Evolutionary conservation across 2,888 invertebrate genomes (phyloP).

Genomic region (Drosophila peninsularis): DNA sequence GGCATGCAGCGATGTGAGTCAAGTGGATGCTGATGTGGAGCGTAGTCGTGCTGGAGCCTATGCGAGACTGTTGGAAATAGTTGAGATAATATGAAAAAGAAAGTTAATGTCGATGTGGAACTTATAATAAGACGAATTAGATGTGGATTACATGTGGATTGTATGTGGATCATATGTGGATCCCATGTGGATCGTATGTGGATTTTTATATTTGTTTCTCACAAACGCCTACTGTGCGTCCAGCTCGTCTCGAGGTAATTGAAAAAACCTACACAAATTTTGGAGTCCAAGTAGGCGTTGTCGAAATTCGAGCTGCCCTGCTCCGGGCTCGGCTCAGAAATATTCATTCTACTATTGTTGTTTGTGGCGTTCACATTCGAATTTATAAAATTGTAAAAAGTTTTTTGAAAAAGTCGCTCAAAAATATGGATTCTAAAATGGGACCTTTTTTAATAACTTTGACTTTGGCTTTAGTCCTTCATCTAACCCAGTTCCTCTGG

Average conservation of each 20-base stretch:
- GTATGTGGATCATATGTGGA: no score
- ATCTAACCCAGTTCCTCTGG: background rate
- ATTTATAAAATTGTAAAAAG: background rate
- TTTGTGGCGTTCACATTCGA: background rate
- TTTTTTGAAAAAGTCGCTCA: background rate
- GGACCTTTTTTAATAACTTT: background rate
- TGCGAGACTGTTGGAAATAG: background rate
- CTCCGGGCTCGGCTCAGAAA: accelerated
- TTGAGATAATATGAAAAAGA: no score
- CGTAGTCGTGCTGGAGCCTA: background rate
- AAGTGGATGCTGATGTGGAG: background rate
- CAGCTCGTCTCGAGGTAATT: background rate
- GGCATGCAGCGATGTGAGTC: no score
- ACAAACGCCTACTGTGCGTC: background rate
- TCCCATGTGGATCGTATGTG: background rate
- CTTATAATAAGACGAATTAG: background rate
- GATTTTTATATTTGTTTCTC: no score
- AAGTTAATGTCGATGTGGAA: no score
- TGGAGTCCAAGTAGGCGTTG: background rate
- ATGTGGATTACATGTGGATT: background rate
- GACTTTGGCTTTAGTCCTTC: background rate
- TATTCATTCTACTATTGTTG: background rate
- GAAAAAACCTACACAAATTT: background rate
- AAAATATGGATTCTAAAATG: background rate
- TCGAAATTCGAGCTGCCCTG: background rate